Evolutionary conservation across 2,888 invertebrate species (phyloP).

Genomic region (Scrobipalpa costella): DNA sequence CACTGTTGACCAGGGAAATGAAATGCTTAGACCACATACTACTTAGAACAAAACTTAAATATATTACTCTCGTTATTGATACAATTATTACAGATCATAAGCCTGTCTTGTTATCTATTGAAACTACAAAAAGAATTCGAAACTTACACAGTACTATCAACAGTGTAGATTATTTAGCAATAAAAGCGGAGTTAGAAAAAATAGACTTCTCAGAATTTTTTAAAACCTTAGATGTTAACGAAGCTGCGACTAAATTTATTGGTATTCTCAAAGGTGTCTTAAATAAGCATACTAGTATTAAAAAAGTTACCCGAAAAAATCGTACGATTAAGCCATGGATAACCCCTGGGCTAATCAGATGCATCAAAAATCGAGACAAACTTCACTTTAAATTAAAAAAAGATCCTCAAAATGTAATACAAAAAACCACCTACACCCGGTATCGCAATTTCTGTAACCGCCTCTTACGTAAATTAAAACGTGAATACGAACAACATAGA

Average conservation of each 20-base stretch:
- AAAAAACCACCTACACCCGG: background rate
- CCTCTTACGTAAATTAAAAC: background rate
- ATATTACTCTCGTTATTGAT: background rate
- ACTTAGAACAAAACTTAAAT: background rate
- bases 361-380: slow-evolving; percentile 4
- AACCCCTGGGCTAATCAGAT: slow-evolving; percentile 2
- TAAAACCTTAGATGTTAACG: no score
- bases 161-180: no score
- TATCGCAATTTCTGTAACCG: slow-evolving; percentile 14
- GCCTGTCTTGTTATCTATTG: no score
- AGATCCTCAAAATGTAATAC: background rate
- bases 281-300: background rate
- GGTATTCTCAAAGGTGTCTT: background rate
- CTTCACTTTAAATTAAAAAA: background rate
- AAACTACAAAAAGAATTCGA: no score
- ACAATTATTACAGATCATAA: no score
- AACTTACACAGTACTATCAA: no score
- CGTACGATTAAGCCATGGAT: slow-evolving; percentile 10
- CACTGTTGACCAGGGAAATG: background rate
- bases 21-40: background rate
- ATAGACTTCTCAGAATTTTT: no score
- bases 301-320: background rate
- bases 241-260: background rate
- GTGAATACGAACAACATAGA: background rate
- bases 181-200: no score